Conservation (phyloP, 2,888 invertebrate species). For the Brachyptera putata region DNA sequence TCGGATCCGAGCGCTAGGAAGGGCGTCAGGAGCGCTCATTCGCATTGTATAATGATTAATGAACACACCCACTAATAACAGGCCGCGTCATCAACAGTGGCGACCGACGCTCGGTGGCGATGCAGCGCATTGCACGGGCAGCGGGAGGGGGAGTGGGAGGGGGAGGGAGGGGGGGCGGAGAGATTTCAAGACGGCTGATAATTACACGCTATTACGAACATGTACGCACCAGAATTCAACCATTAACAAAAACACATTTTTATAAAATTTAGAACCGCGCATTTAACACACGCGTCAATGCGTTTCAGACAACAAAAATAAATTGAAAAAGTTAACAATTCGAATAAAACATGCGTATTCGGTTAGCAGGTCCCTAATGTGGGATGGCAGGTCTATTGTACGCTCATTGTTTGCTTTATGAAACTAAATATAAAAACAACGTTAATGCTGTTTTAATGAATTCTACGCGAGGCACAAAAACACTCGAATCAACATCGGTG, state of each 20-base stretch:
- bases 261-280: slow-evolving; percentile 12
- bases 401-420: too few relatives aligned
- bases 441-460: too few relatives aligned
- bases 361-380: not conserved
- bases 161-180: not conserved
- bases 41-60: slow-evolving; percentile 21
- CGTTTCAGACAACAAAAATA: not conserved
- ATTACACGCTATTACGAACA: slow-evolving; percentile 11
- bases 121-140: too few relatives aligned
- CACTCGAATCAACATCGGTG: too few relatives aligned
- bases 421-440: too few relatives aligned
- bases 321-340: slow-evolving; percentile 4
- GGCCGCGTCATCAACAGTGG: slow-evolving; percentile 22
- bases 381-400: too few relatives aligned
- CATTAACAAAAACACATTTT: slow-evolving; percentile 4
- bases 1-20: not conserved
- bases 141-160: too few relatives aligned
- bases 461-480: too few relatives aligned
- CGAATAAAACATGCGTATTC: not conserved
- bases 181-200: slow-evolving; percentile 11
- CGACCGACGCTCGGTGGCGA: too few relatives aligned
- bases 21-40: slow-evolving; percentile 17
- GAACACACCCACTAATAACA: slow-evolving; percentile 23
- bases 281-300: not conserved
- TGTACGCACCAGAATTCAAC: slow-evolving; percentile 2